Base-by-base conservation (phyloP, 2,888 invertebrate species). In the Conops quadrifasciatus region DNA sequence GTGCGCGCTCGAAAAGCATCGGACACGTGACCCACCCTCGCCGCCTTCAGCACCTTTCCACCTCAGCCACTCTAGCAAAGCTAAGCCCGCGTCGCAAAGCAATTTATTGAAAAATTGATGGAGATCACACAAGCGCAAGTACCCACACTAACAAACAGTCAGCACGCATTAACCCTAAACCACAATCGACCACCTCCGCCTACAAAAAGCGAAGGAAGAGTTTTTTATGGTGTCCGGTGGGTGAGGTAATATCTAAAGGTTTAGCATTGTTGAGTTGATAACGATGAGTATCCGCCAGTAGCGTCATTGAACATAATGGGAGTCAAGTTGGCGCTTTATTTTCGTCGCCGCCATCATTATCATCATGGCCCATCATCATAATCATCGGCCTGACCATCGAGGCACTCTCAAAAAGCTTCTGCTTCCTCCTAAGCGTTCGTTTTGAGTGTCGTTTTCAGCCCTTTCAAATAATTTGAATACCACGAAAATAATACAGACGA, bases 141-240 rank as follows among this genome's bases (percentile, higher is more conserved):
- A 66, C 74, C 70, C 71, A 59, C 64, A 74, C 65, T 64, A 43
- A 36, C 66, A 78, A 19, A 47, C 49, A 43, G 7, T 13, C 45
- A 15, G 49, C 64, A 16, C 49, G n/a, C 49, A 4, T 36, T 36
- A 36, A 9, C 36, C 9, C 36, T 36, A 36, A 36, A 36, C 49
- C n/a, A 16, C 49, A 1, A 4, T 3, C n/a, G 19, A 49, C 49
- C 53, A 9, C 9, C 53, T 53, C 21, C 19, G n/a, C n/a, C 16
- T n/a, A n/a, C 7, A 2, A 21, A 4, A 5, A 4, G 49, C 16
- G n/a, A 1, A 1, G 49, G 19, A 13, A 13, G 28, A 9, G 36
- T 4, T 7, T 4, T 7, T 36, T 7, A 36, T 36, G 36, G 36
- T 36, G 4, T 4, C 4, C 36, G 36, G 4, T 36, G 36, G 36